A percentile compares a stretch with the other conserved stretches of the same genome.
Evolutionary conservation across 2,113 vertebrate genomes (phyloP).

Genomic region (Jacana jacana): DNA sequence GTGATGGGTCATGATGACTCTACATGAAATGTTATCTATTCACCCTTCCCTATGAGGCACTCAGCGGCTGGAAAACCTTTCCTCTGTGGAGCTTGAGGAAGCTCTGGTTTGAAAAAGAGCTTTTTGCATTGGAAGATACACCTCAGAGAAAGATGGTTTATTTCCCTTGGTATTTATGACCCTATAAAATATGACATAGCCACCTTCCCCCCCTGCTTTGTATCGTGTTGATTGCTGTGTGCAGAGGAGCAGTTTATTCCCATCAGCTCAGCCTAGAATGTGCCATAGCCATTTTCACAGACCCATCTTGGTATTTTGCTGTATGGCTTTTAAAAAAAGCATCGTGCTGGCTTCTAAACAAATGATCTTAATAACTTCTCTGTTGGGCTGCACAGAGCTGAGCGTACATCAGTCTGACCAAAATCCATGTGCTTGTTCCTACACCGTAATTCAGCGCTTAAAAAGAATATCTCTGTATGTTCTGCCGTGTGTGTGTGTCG

Average conservation of each 20-base stretch:
- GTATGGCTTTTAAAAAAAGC: not conserved
- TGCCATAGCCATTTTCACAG: not conserved
- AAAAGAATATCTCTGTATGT: rapidly evolving
- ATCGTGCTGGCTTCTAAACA: not conserved
- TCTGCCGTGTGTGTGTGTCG: not conserved
- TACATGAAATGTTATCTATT: not conserved
- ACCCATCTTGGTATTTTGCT: not conserved
- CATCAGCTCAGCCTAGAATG: not conserved
- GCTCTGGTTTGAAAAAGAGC: not conserved
- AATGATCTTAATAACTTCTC: not conserved
- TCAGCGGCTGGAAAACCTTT: not conserved
- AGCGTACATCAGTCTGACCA: rapidly evolving
- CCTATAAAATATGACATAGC: not conserved
- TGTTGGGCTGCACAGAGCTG: not conserved
- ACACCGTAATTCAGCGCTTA: not conserved
- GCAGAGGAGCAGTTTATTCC: not conserved
- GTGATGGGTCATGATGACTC: not conserved
- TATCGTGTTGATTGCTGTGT: not conserved
- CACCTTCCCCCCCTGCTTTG: not conserved
- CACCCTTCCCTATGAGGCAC: not conserved
- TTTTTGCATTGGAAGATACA: not conserved
- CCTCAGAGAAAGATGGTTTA: not conserved
- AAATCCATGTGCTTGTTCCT: not conserved
- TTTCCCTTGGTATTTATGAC: constrained; percentile 1
- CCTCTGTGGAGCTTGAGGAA: not conserved